Evolutionary conservation across 2,113 vertebrate species (phyloP).

Genomic region (Montifringilla adamsi): DNA sequence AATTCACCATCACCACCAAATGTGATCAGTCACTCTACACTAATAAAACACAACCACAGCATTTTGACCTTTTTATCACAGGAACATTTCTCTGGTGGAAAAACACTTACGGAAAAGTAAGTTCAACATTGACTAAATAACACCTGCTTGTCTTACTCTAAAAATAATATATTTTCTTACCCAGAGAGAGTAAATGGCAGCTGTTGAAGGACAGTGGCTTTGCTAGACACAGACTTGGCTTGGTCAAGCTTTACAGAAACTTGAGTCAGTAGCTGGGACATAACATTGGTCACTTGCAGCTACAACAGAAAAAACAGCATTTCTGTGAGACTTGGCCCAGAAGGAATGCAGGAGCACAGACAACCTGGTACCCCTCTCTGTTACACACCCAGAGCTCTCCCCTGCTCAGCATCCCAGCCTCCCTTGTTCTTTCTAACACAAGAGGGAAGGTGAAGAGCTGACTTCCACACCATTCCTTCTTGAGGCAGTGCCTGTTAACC

Average conservation of each 20-base stretch:
- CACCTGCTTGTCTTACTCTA: not conserved
- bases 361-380: rapidly evolving
- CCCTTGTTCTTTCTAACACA: not conserved
- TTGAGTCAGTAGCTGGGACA: slow-evolving; percentile 88
- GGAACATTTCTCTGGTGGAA: not conserved
- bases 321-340: not conserved
- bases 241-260: slow-evolving; percentile 87
- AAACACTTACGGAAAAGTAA: not conserved
- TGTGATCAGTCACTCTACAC: rapidly evolving
- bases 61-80: not conserved
- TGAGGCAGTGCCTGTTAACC: not conserved
- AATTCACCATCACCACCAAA: not conserved
- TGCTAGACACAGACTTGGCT: slow-evolving; percentile 81
- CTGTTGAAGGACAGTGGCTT: slow-evolving; percentile 83
- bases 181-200: slow-evolving; percentile 80
- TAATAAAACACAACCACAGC: not conserved
- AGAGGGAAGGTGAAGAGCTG: not conserved
- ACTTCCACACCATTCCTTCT: not conserved
- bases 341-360: not conserved
- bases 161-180: slow-evolving; percentile 71
- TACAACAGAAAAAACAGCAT: slow-evolving; percentile 42
- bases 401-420: not conserved
- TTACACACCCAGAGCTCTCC: not conserved
- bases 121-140: not conserved
- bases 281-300: slow-evolving; percentile 90